phyloP scores from a whole-genome alignment of 2,888 invertebrate species.

The Melinaea marsaeus region DNA sequence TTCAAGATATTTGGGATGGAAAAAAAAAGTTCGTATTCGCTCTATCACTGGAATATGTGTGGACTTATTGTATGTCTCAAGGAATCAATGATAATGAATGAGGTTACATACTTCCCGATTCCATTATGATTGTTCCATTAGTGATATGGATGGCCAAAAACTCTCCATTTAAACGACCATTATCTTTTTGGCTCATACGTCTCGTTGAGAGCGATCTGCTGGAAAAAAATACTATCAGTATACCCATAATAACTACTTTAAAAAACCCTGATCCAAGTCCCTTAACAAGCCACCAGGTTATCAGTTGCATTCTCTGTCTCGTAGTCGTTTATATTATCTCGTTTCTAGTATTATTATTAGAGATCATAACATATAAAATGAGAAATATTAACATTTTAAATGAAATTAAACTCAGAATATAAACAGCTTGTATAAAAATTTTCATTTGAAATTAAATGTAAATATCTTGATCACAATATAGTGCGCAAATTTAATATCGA shows the following conservation, averaged over 20 bases:
- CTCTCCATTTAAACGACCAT: conserved; percentile 48
- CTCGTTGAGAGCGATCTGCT: conserved; percentile 56
- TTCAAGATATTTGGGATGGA: conserved; percentile 49
- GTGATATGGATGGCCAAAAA: conserved; percentile 57
- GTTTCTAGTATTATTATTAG: conserved; percentile 43
- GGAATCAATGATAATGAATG: conserved; percentile 56
- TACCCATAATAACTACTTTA: conserved; percentile 33
- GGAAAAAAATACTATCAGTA: conserved; percentile 41
- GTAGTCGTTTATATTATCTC: conserved; percentile 47
- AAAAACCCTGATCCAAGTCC: conserved; percentile 47
- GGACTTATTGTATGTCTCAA: conserved; percentile 49
- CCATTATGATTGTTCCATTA: conserved; percentile 56
- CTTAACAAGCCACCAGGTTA: conserved; percentile 46
- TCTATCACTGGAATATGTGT: conserved; percentile 56
- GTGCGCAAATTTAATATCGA: too few species aligned
- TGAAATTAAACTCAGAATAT: too few species aligned
- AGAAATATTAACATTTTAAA: conserved; percentile 16
- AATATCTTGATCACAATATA: too few species aligned
- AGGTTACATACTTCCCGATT: conserved; percentile 55
- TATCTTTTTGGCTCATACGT: conserved; percentile 51
- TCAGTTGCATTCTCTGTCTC: conserved; percentile 54
- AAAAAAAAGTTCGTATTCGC: conserved; percentile 53
- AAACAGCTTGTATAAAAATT: conserved; percentile 36
- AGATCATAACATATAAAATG: conserved; percentile 42
- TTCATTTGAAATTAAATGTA: too few species aligned